phyloP scores from a whole-genome alignment of 1,140 invertebrate species.

The Bombus sylvicola region DNA sequence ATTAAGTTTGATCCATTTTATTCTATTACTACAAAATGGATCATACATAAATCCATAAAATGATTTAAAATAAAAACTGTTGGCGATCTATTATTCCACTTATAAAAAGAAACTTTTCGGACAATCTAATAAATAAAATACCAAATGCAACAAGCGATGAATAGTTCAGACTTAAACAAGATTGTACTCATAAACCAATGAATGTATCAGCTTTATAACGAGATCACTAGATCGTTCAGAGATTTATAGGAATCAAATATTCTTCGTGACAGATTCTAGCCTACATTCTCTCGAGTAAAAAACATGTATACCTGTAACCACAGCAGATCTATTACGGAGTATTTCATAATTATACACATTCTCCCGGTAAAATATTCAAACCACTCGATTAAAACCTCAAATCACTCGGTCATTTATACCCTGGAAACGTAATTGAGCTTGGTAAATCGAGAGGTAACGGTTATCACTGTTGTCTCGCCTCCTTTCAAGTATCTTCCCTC shows the following conservation, averaged over 20 bases:
- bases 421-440: constrained; percentile 8
- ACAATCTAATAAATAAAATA: neutral
- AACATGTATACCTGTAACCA: neutral
- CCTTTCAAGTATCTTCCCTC: constrained; percentile 34
- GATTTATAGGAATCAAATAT: neutral
- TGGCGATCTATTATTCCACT: too few relatives aligned
- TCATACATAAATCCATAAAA: too few relatives aligned
- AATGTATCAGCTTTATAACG: neutral
- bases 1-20: too few relatives aligned
- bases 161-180: too few relatives aligned
- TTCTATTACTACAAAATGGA: too few relatives aligned
- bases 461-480: constrained; percentile 27
- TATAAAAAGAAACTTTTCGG: too few relatives aligned
- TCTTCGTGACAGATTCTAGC: neutral
- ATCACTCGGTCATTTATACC: neutral
- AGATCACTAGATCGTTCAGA: neutral
- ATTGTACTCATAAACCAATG: neutral
- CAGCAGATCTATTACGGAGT: neutral
- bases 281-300: neutral
- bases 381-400: neutral
- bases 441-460: constrained; percentile 37
- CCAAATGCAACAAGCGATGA: neutral
- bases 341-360: neutral
- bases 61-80: too few relatives aligned
- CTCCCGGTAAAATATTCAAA: neutral